phyloP scores from a whole-genome alignment of 2,797 vertebrate genomes.

The Pseudochirops cupreus region DNA sequence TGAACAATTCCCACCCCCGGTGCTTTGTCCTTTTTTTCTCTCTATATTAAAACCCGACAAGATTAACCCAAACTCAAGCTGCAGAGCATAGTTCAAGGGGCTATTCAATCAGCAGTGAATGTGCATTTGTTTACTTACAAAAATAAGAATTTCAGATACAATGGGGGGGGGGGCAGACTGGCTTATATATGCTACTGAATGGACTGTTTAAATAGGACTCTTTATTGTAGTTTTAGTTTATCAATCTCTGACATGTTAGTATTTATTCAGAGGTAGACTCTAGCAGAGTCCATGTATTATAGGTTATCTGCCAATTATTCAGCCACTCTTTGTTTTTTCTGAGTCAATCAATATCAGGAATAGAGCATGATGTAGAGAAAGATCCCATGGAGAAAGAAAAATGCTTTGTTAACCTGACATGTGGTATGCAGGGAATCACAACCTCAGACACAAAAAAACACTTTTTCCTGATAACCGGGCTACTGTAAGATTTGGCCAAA shows the following conservation, averaged over 20 bases:
- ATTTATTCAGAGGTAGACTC: conserved; percentile 79
- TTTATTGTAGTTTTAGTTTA: conserved; percentile 85
- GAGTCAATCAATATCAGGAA: conserved; percentile 80
- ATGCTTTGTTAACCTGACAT: conserved; percentile 31
- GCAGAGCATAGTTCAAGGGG: conserved; percentile 87
- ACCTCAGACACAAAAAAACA: conserved; percentile 1
- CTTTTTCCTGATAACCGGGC: conserved; percentile 39
- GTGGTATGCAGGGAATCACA: background rate
- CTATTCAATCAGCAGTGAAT: conserved; percentile 87
- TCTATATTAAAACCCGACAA: conserved; percentile 88
- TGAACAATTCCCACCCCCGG: conserved; percentile 85
- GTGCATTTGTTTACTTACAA: conserved; percentile 88
- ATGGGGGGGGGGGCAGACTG: conserved; percentile 77
- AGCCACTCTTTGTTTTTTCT: conserved; percentile 77
- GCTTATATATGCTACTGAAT: conserved; percentile 80
- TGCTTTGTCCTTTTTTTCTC: conserved; percentile 81
- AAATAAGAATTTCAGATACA: conserved; percentile 88
- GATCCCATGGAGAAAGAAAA: conserved; percentile 63
- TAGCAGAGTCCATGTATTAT: conserved; percentile 77
- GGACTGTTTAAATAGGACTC: conserved; percentile 84
- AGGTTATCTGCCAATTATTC: conserved; percentile 80
- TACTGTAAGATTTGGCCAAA: conserved; percentile 12
- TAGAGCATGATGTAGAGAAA: conserved; percentile 67
- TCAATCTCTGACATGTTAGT: conserved; percentile 83
- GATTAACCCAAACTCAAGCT: conserved; percentile 88